Evolutionary conservation across 2,888 invertebrate species (phyloP), one percentile per base, ranked within the genome.

Genomic region (Trichacis sp.): DNA sequence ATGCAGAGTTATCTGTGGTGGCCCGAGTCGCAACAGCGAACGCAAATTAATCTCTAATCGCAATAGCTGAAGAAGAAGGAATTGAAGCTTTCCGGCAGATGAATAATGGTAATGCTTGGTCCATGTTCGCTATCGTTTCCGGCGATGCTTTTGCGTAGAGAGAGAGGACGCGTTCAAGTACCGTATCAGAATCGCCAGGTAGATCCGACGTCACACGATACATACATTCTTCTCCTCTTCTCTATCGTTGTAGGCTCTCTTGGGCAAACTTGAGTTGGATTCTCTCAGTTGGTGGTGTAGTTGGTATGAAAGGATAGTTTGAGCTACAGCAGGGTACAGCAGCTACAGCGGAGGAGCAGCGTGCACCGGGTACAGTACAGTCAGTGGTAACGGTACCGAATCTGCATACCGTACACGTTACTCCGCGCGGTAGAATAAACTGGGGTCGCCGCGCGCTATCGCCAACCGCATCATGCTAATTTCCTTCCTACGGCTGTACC

Each of bases 341-440:
- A 47, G 47, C 46, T 19, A 54, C 46, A 14, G 46, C 33, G 11
- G 24, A 24, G 67, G 42, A 43, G 55, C 15, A 48, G 58, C 15
- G 20, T 30, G 36, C 38, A 50, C n/a, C n/a, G n/a, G n/a, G n/a
- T n/a, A n/a, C n/a, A n/a, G n/a, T n/a, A n/a, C n/a, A n/a, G n/a
- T n/a, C 52, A 54, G 51, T 68, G 69, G 69, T 81, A 81, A 81
- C 80, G 80, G 80, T 81, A 75, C 76, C 72, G 65, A 77, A 77
- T 78, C 76, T 77, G 76, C 78, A 79, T 77, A 74, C 72, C 71
- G 70, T 72, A 73, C 70, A 72, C 68, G 66, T 69, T 60, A 68
- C 56, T 67, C 65, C 64, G 64, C 71, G 71, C 64, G 56, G 66
- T 64, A n/a, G n/a, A n/a, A 68, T 67, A 65, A 65, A 67, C 69